A percentile compares a stretch with the other conserved stretches of the same genome.
phyloP scores from a whole-genome alignment of 2,888 invertebrate species.

The Dusona sp. region DNA sequence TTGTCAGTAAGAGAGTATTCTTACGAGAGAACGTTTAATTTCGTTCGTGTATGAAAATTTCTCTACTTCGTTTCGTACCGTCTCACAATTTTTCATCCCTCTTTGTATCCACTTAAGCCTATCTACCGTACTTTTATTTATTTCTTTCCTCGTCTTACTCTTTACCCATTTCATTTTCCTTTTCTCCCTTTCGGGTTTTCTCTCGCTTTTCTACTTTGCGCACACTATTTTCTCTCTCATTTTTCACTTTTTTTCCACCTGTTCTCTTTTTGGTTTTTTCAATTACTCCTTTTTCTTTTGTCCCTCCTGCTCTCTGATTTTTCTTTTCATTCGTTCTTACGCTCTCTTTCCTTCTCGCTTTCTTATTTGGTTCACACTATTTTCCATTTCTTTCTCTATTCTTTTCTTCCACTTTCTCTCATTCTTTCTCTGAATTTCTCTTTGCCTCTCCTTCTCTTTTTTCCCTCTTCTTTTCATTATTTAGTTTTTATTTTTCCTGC shows the following conservation, averaged over 20 bases:
- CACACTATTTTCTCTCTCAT: background rate
- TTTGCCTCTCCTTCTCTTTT: background rate
- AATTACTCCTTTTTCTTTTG: background rate
- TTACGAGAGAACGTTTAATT: background rate
- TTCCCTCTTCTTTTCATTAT: constrained; percentile 5
- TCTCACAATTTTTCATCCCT: constrained; percentile 30
- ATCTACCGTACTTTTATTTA: constrained; percentile 1
- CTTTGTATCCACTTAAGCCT: background rate
- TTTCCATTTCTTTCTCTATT: background rate
- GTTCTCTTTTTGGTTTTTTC: background rate
- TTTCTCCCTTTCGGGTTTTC: background rate
- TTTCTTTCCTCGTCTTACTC: constrained; percentile 14
- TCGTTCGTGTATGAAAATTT: background rate
- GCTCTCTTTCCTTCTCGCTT: constrained; percentile 4
- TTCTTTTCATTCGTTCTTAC: background rate
- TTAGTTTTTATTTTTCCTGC: constrained; percentile 21
- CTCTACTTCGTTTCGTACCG: constrained; percentile 26
- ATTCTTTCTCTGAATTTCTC: constrained; percentile 11
- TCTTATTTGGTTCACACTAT: background rate
- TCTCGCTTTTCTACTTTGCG: constrained; percentile 5
- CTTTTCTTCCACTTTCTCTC: background rate
- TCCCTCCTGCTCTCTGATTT: background rate
- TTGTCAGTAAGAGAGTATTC: background rate
- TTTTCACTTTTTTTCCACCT: background rate
- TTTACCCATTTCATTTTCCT: no score